A percentile compares a stretch with the other conserved stretches of the same genome.
Conservation (phyloP, 2,797 vertebrate species). For the Heliangelus exortis region DNA sequence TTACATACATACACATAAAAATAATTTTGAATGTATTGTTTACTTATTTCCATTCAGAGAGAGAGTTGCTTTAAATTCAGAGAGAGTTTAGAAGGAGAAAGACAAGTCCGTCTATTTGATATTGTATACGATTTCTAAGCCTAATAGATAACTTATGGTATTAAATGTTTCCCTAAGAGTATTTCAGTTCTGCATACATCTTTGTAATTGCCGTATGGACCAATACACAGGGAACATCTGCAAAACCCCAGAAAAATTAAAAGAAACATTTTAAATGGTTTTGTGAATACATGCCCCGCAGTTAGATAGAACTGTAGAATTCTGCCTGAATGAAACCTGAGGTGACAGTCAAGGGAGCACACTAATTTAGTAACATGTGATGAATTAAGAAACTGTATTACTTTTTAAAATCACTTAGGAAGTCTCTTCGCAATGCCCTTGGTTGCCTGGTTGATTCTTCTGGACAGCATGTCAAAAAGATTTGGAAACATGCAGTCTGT, state of each 20-base stretch:
- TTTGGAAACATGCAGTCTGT: constrained; percentile 37
- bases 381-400: constrained; percentile 66
- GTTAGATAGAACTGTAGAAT: constrained; percentile 10
- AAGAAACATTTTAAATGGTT: constrained; percentile 18
- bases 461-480: constrained; percentile 68
- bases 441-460: constrained; percentile 45
- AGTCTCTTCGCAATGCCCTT: constrained; percentile 41
- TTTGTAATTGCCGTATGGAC: not conserved
- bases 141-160: not conserved
- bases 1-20: not conserved
- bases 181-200: not conserved
- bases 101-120: not conserved
- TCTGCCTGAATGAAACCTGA: constrained; percentile 24
- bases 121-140: not conserved
- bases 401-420: constrained; percentile 72
- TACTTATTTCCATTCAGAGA: not conserved
- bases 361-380: constrained; percentile 68
- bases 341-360: constrained; percentile 56
- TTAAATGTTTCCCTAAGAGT: not conserved
- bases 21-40: not conserved
- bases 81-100: not conserved
- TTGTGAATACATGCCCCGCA: constrained; percentile 27
- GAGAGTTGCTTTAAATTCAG: not conserved
- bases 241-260: constrained; percentile 14
- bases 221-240: constrained; percentile 23